Evolutionary conservation across 1,140 invertebrate species (phyloP).

Genomic region (Paraescarpia echinospica): DNA sequence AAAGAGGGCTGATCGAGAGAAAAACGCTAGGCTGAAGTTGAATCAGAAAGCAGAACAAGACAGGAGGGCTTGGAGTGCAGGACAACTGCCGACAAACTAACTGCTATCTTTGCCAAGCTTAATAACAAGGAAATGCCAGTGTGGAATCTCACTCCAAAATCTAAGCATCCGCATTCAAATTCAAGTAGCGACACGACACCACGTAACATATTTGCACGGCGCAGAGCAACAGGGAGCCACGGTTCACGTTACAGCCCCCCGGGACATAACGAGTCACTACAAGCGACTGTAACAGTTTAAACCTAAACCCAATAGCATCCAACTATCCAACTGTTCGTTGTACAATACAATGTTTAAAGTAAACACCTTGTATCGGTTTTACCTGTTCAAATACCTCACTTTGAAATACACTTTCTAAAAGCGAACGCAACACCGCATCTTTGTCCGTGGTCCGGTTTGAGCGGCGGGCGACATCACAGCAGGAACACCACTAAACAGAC

Average conservation of each 20-base stretch:
- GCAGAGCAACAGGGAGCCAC: neutral
- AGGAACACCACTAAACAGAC: neutral
- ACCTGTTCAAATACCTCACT: neutral
- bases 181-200: neutral
- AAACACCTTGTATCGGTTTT: neutral
- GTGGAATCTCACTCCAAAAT: neutral
- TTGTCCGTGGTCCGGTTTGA: neutral
- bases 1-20: neutral
- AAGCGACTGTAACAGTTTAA: neutral
- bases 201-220: neutral
- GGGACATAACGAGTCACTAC: neutral
- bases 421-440: neutral
- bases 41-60: neutral
- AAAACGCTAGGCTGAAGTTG: neutral
- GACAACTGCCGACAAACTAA: neutral
- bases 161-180: neutral
- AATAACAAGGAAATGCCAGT: neutral
- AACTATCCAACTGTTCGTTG: neutral
- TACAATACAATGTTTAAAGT: neutral
- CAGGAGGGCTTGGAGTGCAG: neutral
- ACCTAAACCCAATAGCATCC: neutral
- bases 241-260: neutral
- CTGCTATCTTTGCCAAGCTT: neutral
- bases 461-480: neutral
- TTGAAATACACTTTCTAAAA: neutral